These are phyloP conservation scores for Campopleginae sp. DNA, from an alignment of 2,888 invertebrate species.

Conservation along the genomic window DNA sequence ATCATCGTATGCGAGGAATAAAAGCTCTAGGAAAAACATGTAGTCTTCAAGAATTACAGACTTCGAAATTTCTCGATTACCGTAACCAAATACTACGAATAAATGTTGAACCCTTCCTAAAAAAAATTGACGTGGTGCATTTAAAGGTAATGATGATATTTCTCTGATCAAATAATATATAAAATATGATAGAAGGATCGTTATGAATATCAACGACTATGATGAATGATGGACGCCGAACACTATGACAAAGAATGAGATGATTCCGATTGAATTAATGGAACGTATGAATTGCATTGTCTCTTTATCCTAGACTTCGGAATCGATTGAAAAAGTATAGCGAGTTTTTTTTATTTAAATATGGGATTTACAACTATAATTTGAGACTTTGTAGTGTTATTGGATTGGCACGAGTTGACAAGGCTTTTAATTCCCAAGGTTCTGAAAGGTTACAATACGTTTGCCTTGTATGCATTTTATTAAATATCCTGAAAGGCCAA, in stretches of 20 bases:
- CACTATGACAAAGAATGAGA: neutral
- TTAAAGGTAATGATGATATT: neutral
- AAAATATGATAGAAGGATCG: neutral
- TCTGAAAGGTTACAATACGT: neutral
- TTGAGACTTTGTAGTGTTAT: neutral
- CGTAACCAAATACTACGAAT: too few relatives aligned
- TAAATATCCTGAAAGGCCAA: slow-evolving; percentile 1
- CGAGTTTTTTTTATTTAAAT: neutral
- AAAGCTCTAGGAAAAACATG: too few relatives aligned
- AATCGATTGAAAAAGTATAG: neutral
- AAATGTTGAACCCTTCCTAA: too few relatives aligned
- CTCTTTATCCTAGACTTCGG: neutral
- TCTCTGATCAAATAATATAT: neutral
- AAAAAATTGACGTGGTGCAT: neutral
- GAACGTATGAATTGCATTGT: neutral
- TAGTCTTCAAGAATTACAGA: too few relatives aligned
- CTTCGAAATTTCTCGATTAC: too few relatives aligned
- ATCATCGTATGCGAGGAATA: too few relatives aligned
- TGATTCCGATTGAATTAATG: neutral
- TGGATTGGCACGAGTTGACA: neutral
- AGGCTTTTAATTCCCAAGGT: neutral
- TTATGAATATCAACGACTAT: neutral
- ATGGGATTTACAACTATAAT: neutral
- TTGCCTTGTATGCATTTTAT: slow-evolving; percentile 16
- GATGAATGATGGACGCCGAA: neutral